Base-by-base conservation (phyloP, 2,888 invertebrate genomes). In the Cantharis nigra region DNA sequence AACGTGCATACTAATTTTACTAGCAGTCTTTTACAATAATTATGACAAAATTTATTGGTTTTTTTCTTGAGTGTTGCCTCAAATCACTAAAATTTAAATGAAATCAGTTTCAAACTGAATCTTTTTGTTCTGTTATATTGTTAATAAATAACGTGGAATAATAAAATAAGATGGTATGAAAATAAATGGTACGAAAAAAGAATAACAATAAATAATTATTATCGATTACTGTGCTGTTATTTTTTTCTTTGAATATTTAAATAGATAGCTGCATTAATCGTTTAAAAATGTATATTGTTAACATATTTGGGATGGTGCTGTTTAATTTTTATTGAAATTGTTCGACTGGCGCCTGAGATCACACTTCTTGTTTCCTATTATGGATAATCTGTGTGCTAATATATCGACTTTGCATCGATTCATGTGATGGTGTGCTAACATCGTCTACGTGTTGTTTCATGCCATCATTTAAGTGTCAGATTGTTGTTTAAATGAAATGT, bases 301-400 rank as follows among this genome's bases (percentile, higher is more conserved):
- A 72, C 76, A 72, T 76, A 76, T 78, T 79, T 77, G 75, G 79
- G 79, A 76, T 76, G 76, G 72, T 71, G 75, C 77, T 76, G 79
- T 72, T 75, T 77, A 70, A 74, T 67, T 79, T 79, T 74, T 78
- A 72, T 73, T 67, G 72, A 79, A 79, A 79, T 77, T 67, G 77
- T 65, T 65, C 72, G 79, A 75, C 77, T 79, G 79, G 79, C 79
- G 79, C 79, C 79, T 79, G 62, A 49, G 63, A 75, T 74, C 71
- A 73, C 74, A 75, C 78, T 78, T 79, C 79, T 78, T 78, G 78
- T 78, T 78, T 78, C 79, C 79, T 78, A 79, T 78, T 79, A 79
- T 78, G 79, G 79, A 77, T 78, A 79, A 76, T 78, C 76, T 78
- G 71, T 72, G 77, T 77, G 72, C 72, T 76, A 76, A 78, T 78